A percentile compares a stretch with the other conserved stretches of the same genome.
Evolutionary conservation across 2,113 vertebrate genomes (phyloP).

Genomic region (Coturnix japonica): DNA sequence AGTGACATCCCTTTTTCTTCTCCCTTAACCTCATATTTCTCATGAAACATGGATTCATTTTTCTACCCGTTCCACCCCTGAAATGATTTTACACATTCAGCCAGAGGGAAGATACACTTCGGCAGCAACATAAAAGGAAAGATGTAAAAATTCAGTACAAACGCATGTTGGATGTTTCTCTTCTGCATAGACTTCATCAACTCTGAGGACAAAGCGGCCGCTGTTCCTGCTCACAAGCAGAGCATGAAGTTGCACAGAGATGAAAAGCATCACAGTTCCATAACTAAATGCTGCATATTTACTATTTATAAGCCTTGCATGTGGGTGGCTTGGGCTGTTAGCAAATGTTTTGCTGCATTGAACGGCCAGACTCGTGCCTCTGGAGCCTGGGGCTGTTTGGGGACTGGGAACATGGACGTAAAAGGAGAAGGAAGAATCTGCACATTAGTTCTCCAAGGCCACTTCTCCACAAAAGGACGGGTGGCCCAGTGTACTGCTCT

Average conservation of each 20-base stretch:
- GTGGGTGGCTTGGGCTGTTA: neutral
- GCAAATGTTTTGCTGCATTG: neutral
- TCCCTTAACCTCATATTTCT: neutral
- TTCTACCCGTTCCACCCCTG: neutral
- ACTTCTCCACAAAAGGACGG: neutral
- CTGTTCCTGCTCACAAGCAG: neutral
- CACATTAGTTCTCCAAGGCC: neutral
- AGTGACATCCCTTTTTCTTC: neutral
- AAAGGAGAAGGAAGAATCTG: slow-evolving; percentile 8
- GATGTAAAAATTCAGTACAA: neutral
- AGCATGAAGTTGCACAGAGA: neutral
- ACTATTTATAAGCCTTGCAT: neutral
- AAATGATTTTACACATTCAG: neutral
- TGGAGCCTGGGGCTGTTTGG: neutral
- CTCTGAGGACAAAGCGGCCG: neutral
- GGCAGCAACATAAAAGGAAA: neutral
- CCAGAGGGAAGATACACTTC: neutral
- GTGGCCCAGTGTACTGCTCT: neutral
- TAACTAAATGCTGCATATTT: neutral
- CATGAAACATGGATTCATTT: neutral
- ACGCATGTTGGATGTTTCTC: neutral
- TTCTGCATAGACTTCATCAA: neutral
- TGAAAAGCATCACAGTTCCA: slow-evolving; percentile 18
- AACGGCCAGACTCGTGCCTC: neutral
- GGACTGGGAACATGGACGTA: neutral